Percentiles rank a stretch among this genome's conserved stretches.
These are phyloP conservation scores for Lampris incognitus DNA, from an alignment of 2,113 vertebrate genomes.

Conservation along the genomic window DNA sequence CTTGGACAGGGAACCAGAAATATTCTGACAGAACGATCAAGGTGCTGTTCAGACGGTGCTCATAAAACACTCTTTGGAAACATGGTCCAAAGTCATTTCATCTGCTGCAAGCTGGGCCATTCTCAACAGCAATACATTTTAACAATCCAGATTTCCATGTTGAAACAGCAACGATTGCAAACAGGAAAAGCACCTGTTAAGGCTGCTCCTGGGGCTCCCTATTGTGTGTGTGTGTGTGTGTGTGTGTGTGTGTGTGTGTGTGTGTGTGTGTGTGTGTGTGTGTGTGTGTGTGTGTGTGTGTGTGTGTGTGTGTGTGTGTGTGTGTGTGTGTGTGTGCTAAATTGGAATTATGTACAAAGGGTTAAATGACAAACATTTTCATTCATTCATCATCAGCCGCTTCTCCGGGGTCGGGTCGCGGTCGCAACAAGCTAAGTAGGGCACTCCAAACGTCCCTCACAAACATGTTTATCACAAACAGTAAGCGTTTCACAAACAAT, in stretches of 20 bases:
- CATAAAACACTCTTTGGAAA: not conserved
- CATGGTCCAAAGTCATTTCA: not conserved
- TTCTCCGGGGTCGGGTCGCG: too few species aligned
- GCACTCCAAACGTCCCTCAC: too few species aligned
- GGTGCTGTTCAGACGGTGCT: not conserved
- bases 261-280: not conserved
- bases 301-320: not conserved
- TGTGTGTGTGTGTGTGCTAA: too few species aligned
- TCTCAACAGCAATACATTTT: not conserved
- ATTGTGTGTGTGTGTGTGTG: too few species aligned
- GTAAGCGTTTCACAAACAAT: too few species aligned
- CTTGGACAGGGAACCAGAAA: too few species aligned
- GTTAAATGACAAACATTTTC: too few species aligned
- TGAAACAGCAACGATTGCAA: not conserved
- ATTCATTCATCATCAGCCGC: too few species aligned
- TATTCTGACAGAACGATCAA: not conserved
- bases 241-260: conserved; percentile 15
- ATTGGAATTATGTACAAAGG: too few species aligned
- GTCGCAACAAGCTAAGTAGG: too few species aligned
- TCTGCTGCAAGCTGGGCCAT: not conserved
- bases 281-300: not conserved
- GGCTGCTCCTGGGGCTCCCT: not conserved
- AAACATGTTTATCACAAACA: too few species aligned
- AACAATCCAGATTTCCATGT: too few species aligned
- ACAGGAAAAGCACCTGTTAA: not conserved